Evolutionary conservation across 1,140 invertebrate genomes (phyloP).

Genomic region (Calosoma granatense): DNA sequence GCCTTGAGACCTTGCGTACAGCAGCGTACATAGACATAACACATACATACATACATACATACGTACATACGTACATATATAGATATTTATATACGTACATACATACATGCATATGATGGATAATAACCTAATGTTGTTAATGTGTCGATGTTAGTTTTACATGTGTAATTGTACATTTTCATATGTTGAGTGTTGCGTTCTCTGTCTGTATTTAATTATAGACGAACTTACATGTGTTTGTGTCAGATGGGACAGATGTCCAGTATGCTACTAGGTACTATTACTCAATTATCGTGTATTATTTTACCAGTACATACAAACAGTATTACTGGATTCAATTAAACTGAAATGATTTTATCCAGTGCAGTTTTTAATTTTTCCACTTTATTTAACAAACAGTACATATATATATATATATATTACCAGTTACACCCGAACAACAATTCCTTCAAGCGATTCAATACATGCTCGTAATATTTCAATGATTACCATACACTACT

Average conservation of each 20-base stretch:
- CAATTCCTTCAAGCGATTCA: too few relatives aligned
- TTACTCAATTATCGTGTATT: background rate
- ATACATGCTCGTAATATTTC: too few relatives aligned
- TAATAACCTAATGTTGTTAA: background rate
- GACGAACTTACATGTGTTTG: slow-evolving; percentile 17
- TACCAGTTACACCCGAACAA: too few relatives aligned
- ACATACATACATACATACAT: too few relatives aligned
- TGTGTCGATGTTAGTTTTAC: background rate
- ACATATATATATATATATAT: too few relatives aligned
- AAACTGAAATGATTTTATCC: background rate
- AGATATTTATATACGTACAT: too few relatives aligned
- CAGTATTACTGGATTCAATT: too few relatives aligned
- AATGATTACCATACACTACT: too few relatives aligned
- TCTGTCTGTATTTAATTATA: too few relatives aligned
- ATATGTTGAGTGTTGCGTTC: background rate
- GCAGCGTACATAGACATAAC: too few relatives aligned
- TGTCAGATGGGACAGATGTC: slow-evolving; percentile 35
- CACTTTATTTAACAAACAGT: too few relatives aligned
- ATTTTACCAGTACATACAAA: background rate
- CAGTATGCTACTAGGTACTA: slow-evolving; percentile 13
- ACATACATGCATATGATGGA: background rate
- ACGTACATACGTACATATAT: too few relatives aligned
- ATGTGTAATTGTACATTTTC: slow-evolving; percentile 2
- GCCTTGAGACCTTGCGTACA: background rate
- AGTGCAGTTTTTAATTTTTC: background rate